These are phyloP conservation scores for Sebastes minor DNA, from an alignment of 2,797 vertebrate species.

Conservation along the genomic window DNA sequence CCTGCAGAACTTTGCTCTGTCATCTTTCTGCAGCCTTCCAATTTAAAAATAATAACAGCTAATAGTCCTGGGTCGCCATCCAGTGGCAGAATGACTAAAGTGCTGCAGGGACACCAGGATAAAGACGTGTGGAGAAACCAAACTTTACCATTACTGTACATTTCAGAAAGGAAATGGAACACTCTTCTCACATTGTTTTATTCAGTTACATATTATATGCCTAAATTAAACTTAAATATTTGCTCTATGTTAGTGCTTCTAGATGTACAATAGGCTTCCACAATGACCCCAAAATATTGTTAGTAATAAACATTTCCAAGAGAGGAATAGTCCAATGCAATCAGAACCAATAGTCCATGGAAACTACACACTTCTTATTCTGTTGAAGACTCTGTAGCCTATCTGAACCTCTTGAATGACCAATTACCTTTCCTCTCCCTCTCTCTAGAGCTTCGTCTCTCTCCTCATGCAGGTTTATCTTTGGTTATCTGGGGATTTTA, in stretches of 20 bases:
- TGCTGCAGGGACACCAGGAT: constrained; percentile 18
- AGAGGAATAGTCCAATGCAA: neutral
- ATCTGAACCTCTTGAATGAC: neutral
- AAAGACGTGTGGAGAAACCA: accelerated
- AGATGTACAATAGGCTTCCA: neutral
- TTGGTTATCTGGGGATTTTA: constrained; percentile 50
- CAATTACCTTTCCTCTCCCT: neutral
- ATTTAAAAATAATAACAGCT: neutral
- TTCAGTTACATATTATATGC: neutral
- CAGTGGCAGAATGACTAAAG: constrained; percentile 7
- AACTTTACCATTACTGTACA: neutral
- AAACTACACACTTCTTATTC: constrained; percentile 64
- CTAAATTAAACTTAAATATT: neutral
- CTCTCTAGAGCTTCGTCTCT: neutral
- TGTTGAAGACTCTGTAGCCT: constrained; percentile 2
- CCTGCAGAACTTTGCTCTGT: neutral
- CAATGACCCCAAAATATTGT: neutral
- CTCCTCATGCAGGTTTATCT: neutral
- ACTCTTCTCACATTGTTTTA: neutral
- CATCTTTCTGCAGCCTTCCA: neutral
- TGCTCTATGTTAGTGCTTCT: neutral
- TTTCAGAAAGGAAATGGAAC: neutral
- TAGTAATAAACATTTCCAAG: neutral
- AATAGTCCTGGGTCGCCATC: constrained; percentile 33
- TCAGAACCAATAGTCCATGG: neutral